Percentiles rank a stretch among this genome's conserved stretches.
Evolutionary conservation across 2,797 vertebrate species (phyloP).

Genomic region (Cyclopterus lumpus): DNA sequence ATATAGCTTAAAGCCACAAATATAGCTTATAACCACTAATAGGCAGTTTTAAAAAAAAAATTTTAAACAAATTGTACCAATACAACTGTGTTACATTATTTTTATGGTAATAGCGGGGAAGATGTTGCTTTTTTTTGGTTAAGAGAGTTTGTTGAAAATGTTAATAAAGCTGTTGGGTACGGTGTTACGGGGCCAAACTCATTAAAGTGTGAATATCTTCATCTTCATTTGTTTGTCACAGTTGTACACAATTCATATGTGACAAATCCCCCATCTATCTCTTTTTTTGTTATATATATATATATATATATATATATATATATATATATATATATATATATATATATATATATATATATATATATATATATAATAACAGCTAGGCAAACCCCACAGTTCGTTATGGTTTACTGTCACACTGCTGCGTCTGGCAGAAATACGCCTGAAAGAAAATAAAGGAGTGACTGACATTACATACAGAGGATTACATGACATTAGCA

Average conservation of each 20-base stretch:
- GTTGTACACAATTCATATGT: neutral
- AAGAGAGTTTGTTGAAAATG: neutral
- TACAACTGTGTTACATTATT: neutral
- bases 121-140: neutral
- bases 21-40: neutral
- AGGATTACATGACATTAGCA: conserved; percentile 3
- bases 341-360: too few relatives aligned
- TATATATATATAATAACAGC: neutral
- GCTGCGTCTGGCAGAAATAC: conserved; percentile 17
- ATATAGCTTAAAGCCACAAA: neutral
- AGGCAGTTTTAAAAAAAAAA: neutral
- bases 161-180: neutral
- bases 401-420: conserved; percentile 14
- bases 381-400: neutral
- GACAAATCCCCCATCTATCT: neutral
- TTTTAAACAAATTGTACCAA: neutral
- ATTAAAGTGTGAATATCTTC: neutral
- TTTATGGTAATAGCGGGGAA: neutral
- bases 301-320: too few relatives aligned
- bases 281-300: neutral
- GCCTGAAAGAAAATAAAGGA: conserved; percentile 19
- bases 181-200: neutral
- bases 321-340: too few relatives aligned
- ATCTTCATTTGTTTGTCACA: neutral
- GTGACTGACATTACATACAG: conserved; percentile 22